Conservation (phyloP, 2,113 vertebrate genomes). For the Acanthochromis polyacanthus region DNA sequence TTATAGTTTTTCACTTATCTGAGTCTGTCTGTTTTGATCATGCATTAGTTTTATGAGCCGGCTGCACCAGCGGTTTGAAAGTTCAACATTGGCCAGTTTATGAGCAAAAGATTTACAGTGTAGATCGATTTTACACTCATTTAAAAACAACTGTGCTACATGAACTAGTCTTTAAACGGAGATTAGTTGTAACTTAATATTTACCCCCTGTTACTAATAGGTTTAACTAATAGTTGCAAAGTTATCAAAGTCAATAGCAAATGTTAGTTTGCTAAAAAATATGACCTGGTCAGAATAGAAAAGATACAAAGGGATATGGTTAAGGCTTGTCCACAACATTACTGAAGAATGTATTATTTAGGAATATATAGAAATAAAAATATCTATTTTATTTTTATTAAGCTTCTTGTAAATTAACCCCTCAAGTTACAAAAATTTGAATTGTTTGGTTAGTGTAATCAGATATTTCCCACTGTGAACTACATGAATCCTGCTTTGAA, state of each 20-base stretch:
- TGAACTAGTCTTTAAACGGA: neutral
- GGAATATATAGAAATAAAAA: too few relatives aligned
- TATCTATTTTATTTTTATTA: too few relatives aligned
- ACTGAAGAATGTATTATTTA: too few relatives aligned
- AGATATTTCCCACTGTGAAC: too few relatives aligned
- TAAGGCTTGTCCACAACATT: too few relatives aligned
- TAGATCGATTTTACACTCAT: neutral
- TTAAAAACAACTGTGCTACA: neutral
- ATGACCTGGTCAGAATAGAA: too few relatives aligned
- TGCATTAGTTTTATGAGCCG: neutral
- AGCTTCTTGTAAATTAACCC: too few relatives aligned
- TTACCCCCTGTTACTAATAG: neutral
- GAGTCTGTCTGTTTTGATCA: neutral
- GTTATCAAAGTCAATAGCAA: neutral
- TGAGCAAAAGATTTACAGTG: neutral
- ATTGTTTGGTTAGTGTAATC: too few relatives aligned
- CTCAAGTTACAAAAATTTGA: too few relatives aligned
- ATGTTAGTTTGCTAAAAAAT: too few relatives aligned
- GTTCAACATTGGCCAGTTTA: neutral
- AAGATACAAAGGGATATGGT: too few relatives aligned
- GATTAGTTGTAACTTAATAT: too few relatives aligned
- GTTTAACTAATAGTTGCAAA: neutral
- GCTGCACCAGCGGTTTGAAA: constrained; percentile 24
- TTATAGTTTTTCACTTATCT: constrained; percentile 2
- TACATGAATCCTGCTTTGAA: neutral